Base-by-base conservation (phyloP, 2,888 invertebrate genomes). In the Willowsia nigromaculata region DNA sequence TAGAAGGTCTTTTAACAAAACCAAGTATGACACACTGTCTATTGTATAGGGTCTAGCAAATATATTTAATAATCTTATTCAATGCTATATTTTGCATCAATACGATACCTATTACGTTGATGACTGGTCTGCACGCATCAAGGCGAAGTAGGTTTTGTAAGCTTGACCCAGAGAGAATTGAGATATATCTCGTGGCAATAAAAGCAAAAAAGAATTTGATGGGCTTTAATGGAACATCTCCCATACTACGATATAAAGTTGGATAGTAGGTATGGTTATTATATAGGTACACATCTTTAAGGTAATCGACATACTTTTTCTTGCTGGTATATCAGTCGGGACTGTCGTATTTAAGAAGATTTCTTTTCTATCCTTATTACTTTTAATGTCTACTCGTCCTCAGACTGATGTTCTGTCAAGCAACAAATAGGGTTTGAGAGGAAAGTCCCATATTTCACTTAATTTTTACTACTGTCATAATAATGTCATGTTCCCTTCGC, bases 11-110 rank as follows among this genome's bases (percentile, higher is more conserved):
- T n/a, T n/a, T n/a, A n/a, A n/a, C n/a, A 50, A 50, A 18, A 25
- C 59, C 59, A 27, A 62, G 15, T 62, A 62, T 62, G 30, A 62
- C 30, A 59, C n/a, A n/a, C n/a, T n/a, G n/a, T n/a, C n/a, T n/a
- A n/a, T n/a, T n/a, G n/a, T n/a, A n/a, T n/a, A n/a, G n/a, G n/a
- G n/a, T n/a, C n/a, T n/a, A 27, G 22, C 25, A 59, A 18, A 11
- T 18, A 18, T 71, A 71, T 37, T 71, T 40, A 71, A 71, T 71
- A 71, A 68, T n/a, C 40, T 13, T 71, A 71, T 71, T 71, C 40
- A 22, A 71, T 71, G 37, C 71, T 40, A 68, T 68, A 68, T 37
- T 62, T 30, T 30, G 15, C 15, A 62, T 62, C 37, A 13, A 9
- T 9, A 13, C 18, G 62, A 62, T 30, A 27, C 3, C 7, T 9